These are phyloP conservation scores for Globodera rostochiensis DNA, from an alignment of 1,140 invertebrate species.

Conservation along the genomic window DNA sequence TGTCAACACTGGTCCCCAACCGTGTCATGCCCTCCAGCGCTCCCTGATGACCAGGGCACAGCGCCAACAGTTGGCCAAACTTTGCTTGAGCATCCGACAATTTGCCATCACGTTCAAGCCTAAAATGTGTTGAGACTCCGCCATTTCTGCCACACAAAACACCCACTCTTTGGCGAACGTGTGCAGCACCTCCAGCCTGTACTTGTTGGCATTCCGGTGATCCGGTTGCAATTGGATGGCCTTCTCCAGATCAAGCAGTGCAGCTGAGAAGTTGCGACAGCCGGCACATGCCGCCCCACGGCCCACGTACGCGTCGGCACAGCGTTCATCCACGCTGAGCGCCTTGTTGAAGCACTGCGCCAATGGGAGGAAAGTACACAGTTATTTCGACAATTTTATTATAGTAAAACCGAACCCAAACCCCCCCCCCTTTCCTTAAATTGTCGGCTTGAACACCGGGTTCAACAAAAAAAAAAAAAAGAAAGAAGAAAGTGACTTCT, in stretches of 20 bases:
- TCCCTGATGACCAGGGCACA: background rate
- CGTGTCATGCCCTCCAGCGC: constrained; percentile 3
- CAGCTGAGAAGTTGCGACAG: constrained; percentile 33
- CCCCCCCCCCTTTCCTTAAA: too few species aligned
- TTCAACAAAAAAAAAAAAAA: too few species aligned
- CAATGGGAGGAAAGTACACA: background rate
- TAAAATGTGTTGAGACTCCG: background rate
- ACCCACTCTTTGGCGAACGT: constrained; percentile 34
- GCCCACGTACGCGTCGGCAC: constrained; percentile 42
- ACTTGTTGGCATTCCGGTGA: constrained; percentile 37
- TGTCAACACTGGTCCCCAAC: background rate
- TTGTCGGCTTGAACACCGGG: too few species aligned
- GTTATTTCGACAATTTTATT: background rate
- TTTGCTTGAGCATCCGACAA: constrained; percentile 9
- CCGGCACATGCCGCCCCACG: constrained; percentile 41
- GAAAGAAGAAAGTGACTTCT: too few species aligned
- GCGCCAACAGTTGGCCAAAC: constrained; percentile 16
- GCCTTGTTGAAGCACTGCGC: constrained; percentile 41
- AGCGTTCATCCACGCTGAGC: constrained; percentile 31
- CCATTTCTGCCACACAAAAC: background rate
- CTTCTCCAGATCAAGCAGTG: constrained; percentile 39
- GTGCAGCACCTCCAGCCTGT: constrained; percentile 36
- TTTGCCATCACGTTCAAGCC: constrained; percentile 32
- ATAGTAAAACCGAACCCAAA: too few species aligned
- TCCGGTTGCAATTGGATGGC: constrained; percentile 35